Evolutionary conservation across 2,797 vertebrate genomes (phyloP).

Genomic region (Denticeps clupeoides): DNA sequence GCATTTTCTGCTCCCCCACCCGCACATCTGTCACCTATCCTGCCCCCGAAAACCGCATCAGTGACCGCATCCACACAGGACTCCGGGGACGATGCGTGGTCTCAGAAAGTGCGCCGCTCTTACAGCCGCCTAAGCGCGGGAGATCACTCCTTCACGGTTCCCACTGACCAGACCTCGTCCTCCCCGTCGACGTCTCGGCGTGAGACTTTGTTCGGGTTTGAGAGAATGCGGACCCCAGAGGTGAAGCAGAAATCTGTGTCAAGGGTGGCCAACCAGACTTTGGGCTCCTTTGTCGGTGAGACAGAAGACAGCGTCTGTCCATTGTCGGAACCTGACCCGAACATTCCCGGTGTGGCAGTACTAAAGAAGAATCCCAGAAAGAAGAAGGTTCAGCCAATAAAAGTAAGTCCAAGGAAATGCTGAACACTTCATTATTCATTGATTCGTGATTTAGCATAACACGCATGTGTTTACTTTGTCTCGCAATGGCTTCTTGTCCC

Average conservation of each 20-base stretch:
- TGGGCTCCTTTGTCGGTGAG: constrained; percentile 13
- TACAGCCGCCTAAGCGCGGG: constrained; percentile 51
- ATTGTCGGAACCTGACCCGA: constrained; percentile 31
- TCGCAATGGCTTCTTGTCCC: too few species aligned
- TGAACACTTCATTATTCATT: neutral
- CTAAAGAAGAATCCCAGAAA: constrained; percentile 50
- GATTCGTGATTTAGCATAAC: neutral
- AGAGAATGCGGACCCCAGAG: constrained; percentile 37
- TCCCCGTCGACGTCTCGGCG: constrained; percentile 30
- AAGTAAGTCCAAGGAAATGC: constrained; percentile 38
- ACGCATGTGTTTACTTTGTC: too few species aligned
- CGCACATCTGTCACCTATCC: constrained; percentile 24
- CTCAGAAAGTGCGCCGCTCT: constrained; percentile 57
- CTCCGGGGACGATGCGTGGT: constrained; percentile 38
- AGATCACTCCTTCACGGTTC: constrained; percentile 31
- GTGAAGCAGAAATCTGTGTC: constrained; percentile 21
- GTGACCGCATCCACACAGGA: neutral
- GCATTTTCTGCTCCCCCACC: constrained; percentile 6
- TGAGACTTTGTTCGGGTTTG: constrained; percentile 57
- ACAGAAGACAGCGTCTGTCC: constrained; percentile 15
- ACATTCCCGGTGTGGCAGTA: constrained; percentile 56
- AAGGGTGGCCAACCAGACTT: constrained; percentile 5
- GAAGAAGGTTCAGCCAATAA: constrained; percentile 47
- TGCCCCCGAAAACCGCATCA: constrained; percentile 5
- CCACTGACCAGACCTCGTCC: constrained; percentile 20